Conservation (phyloP, 2,113 vertebrate genomes). For the Psilopogon haemacephalus region DNA sequence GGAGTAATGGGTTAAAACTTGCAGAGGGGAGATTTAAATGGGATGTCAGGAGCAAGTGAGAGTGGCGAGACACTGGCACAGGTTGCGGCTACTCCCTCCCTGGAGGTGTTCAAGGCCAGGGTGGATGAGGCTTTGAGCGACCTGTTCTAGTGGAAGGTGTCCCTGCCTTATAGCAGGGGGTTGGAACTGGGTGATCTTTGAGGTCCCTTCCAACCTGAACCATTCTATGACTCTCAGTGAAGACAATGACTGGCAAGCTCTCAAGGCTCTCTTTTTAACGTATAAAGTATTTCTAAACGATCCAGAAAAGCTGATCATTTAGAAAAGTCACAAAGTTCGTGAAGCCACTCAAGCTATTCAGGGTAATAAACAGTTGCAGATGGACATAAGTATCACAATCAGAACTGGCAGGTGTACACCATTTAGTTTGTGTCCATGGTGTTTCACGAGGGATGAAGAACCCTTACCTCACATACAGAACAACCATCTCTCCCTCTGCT, state of each 20-base stretch:
- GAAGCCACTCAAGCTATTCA: neutral
- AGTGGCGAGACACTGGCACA: too few relatives aligned
- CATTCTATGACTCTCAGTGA: too few relatives aligned
- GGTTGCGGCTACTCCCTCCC: too few relatives aligned
- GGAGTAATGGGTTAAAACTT: too few relatives aligned
- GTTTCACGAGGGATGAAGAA: neutral
- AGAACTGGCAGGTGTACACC: neutral
- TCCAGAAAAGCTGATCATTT: neutral
- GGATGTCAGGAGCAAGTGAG: too few relatives aligned
- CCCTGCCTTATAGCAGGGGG: too few relatives aligned
- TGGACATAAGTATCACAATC: neutral
- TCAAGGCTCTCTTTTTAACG: neutral
- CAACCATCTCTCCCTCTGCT: rapidly evolving
- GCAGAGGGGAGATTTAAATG: too few relatives aligned
- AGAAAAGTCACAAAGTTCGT: neutral
- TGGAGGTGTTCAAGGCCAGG: too few relatives aligned
- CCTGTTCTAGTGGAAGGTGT: too few relatives aligned
- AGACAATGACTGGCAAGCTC: neutral
- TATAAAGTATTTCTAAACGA: neutral
- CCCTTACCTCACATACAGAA: neutral
- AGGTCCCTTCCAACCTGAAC: too few relatives aligned
- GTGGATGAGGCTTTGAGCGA: too few relatives aligned
- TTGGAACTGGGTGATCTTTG: too few relatives aligned
- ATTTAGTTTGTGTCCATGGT: rapidly evolving
- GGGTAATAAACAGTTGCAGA: neutral